Evolutionary conservation across 2,888 invertebrate species (phyloP).

Genomic region (Lydus trimaculatus): DNA sequence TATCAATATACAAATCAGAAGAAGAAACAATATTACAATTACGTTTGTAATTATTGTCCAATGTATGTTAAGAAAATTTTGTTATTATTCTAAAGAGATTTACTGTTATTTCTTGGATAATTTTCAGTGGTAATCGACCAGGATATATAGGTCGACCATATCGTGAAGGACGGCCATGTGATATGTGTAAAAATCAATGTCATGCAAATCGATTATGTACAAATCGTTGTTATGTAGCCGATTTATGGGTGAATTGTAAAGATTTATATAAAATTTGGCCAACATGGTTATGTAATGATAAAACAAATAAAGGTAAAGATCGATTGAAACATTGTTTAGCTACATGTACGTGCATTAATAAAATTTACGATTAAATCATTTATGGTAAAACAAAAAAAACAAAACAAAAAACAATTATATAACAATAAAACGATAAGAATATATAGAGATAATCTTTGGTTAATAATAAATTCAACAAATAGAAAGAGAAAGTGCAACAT

Average conservation of each 20-base stretch:
- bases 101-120: background rate
- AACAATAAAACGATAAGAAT: background rate
- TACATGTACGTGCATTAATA: constrained; percentile 73
- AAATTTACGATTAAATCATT: constrained; percentile 59
- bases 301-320: constrained; percentile 65
- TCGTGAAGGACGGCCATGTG: constrained; percentile 70
- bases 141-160: constrained; percentile 72
- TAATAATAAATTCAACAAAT: background rate
- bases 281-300: constrained; percentile 68
- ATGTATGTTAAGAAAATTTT: constrained; percentile 70
- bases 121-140: constrained; percentile 73
- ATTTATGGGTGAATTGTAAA: constrained; percentile 76
- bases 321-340: constrained; percentile 71
- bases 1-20: constrained; percentile 63
- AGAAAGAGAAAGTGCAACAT: background rate
- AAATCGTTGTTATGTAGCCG: constrained; percentile 73
- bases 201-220: constrained; percentile 72
- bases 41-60: constrained; percentile 86
- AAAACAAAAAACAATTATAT: background rate
- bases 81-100: constrained; percentile 8
- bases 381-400: background rate
- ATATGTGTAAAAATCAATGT: constrained; percentile 71
- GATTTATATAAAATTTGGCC: constrained; percentile 68
- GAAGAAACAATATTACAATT: constrained; percentile 75
- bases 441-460: background rate